Evolutionary conservation across 2,113 vertebrate species (phyloP), one percentile per base, ranked within the genome.

Genomic region (Grammomys dolichurus): DNA sequence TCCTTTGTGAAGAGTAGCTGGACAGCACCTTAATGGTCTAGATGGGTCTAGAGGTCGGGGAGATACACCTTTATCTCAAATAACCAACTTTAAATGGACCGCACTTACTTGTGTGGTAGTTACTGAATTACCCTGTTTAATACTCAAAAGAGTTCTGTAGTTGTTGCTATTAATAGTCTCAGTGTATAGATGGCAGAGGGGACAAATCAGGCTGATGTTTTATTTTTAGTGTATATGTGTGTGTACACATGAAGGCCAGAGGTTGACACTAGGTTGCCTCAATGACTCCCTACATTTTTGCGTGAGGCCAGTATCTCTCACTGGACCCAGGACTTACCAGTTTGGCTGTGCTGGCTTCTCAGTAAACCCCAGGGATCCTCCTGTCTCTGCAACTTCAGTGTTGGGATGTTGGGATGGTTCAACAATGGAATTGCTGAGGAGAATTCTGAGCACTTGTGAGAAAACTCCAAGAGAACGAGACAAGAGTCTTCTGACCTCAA

Each of bases 81-180:
- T 73, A 33, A 76, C 76, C 40, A 87, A 56, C 65, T 93, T 92
- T 88, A 90, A 94, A 95, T 16, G 2, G 56, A 65, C 70, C 58
- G 28, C 33, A 36, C 40, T 93, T 91, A 77, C 33, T 11, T 82
- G 51, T 87, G 58, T 91, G 13, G 24, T 70, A 85, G 58, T 93
- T 86, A 56, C n/a, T 95, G 43, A 93, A 78, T 75, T 94, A 85
- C 60, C 40, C 8, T 13, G 24, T 93, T 58, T 86, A 92, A 63
- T 89, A 17, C 26, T 91, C 40, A 69, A 4, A 93, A 1, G 46
- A 87, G 33, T 94, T 92, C 20, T 76, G 33, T 73, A 56, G 28
- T 56, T 40, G 48, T 69, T 87, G 56, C 46, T 93, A 16, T 72
- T 70, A 91, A 33, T 69, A 43, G 90, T 78, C 8, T 36, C 65